phyloP scores from a whole-genome alignment of 2,888 invertebrate genomes.

The Stegana nigrithorax region DNA sequence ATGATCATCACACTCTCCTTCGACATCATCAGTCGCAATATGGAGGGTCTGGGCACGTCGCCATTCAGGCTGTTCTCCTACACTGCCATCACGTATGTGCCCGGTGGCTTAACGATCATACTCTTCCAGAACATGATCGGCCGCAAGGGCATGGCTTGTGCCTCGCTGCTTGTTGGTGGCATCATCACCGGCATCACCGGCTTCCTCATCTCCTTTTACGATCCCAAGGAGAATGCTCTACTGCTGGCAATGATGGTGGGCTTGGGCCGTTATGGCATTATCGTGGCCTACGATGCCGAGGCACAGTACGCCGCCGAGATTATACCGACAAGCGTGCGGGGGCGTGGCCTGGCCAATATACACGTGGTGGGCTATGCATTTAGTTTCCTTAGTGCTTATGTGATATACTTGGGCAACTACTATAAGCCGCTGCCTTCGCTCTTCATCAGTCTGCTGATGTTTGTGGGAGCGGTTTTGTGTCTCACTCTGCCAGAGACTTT shows the following conservation, averaged over 20 bases:
- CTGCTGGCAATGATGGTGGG: conserved; percentile 69
- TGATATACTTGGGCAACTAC: conserved; percentile 69
- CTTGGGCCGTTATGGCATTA: conserved; percentile 71
- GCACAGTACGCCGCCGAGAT: conserved; percentile 75
- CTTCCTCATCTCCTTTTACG: conserved; percentile 64
- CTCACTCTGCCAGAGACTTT: conserved; percentile 73
- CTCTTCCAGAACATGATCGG: conserved; percentile 65
- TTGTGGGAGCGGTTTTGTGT: conserved; percentile 71
- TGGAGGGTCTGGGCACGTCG: conserved; percentile 71
- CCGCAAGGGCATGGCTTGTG: conserved; percentile 72
- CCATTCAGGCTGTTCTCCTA: conserved; percentile 71
- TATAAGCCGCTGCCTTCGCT: conserved; percentile 71
- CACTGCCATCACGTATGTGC: conserved; percentile 70
- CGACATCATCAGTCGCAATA: conserved; percentile 72
- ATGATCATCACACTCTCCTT: conserved; percentile 73
- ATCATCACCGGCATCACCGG: conserved; percentile 70
- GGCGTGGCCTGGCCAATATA: conserved; percentile 73
- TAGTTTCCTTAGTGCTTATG: conserved; percentile 72
- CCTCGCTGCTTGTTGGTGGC: conserved; percentile 70
- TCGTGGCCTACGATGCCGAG: conserved; percentile 74
- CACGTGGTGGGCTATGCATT: conserved; percentile 74
- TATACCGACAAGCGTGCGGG: conserved; percentile 74
- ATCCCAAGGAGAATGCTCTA: conserved; percentile 57
- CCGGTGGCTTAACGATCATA: conserved; percentile 68
- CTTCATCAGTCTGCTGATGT: conserved; percentile 70